These are phyloP conservation scores for Stenolophus ochropezus DNA, from an alignment of 2,888 invertebrate genomes.

Conservation along the genomic window DNA sequence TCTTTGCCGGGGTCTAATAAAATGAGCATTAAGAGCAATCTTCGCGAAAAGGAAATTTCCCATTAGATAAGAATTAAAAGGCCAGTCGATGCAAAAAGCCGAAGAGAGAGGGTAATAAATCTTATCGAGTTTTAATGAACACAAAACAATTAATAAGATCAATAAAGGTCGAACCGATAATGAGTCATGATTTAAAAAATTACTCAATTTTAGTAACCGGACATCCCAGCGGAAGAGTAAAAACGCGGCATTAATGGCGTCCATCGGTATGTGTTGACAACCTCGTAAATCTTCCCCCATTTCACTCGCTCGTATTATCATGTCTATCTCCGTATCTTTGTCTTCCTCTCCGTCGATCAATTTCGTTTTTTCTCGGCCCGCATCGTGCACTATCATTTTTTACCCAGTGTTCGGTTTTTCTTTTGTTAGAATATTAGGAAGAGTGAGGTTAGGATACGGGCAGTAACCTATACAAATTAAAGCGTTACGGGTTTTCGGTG, in stretches of 20 bases:
- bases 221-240: slow-evolving; percentile 39
- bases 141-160: slow-evolving; percentile 44
- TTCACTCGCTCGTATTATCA: slow-evolving; percentile 3
- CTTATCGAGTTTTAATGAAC: slow-evolving; percentile 41
- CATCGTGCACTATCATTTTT: slow-evolving; percentile 43
- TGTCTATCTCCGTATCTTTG: not conserved
- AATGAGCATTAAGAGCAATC: not conserved
- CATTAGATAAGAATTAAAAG: slow-evolving; percentile 17
- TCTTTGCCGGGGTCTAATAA: not conserved
- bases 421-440: slow-evolving; percentile 55
- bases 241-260: slow-evolving; percentile 61
- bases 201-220: slow-evolving; percentile 55
- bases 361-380: slow-evolving; percentile 46
- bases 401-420: slow-evolving; percentile 27
- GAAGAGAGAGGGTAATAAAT: slow-evolving; percentile 7
- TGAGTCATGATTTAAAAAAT: slow-evolving; percentile 56
- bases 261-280: slow-evolving; percentile 68
- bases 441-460: slow-evolving; percentile 18
- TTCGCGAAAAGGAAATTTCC: not conserved
- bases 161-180: slow-evolving; percentile 36
- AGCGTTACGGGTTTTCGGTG: slow-evolving; percentile 51
- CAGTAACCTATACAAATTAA: slow-evolving; percentile 52
- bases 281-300: slow-evolving; percentile 67
- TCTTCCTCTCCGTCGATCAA: slow-evolving; percentile 35
- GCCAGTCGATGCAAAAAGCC: not conserved